Conservation (phyloP, 2,797 vertebrate species). For the Lacerta agilis region DNA sequence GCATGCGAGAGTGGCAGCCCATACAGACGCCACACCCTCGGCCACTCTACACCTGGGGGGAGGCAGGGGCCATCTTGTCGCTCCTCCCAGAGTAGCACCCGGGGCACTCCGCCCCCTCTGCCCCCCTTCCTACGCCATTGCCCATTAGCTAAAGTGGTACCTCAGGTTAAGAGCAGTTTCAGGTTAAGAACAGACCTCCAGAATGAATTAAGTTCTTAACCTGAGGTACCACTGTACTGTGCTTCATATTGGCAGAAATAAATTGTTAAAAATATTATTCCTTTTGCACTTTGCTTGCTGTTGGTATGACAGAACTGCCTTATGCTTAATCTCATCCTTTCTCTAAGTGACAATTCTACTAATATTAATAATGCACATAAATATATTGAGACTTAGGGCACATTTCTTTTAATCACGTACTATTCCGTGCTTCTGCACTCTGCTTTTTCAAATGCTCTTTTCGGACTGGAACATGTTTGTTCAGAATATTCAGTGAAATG, state of each 20-base stretch:
- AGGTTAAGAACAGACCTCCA: too few species aligned
- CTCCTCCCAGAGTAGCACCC: too few species aligned
- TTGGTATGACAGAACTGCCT: slow-evolving; percentile 23
- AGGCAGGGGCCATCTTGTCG: too few species aligned
- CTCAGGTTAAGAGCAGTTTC: too few species aligned
- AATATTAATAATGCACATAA: slow-evolving; percentile 1
- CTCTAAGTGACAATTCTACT: not conserved
- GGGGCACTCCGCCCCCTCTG: too few species aligned
- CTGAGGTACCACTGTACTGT: too few species aligned
- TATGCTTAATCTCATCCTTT: not conserved
- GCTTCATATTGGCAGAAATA: not conserved
- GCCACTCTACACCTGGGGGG: too few species aligned
- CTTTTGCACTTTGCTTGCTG: slow-evolving; percentile 6
- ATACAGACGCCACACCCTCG: too few species aligned
- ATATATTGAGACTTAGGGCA: not conserved
- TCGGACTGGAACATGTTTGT: not conserved
- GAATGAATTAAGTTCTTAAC: too few species aligned
- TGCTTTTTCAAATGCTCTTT: slow-evolving; percentile 23
- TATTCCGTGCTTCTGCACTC: slow-evolving; percentile 33
- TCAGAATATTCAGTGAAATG: not conserved
- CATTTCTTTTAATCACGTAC: slow-evolving; percentile 28
- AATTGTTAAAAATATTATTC: not conserved
- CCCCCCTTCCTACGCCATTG: too few species aligned
- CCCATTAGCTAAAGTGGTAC: too few species aligned
- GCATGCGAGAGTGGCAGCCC: too few species aligned